These are phyloP conservation scores for Punctoribates punctum DNA, from an alignment of 2,888 invertebrate species.

Conservation along the genomic window DNA sequence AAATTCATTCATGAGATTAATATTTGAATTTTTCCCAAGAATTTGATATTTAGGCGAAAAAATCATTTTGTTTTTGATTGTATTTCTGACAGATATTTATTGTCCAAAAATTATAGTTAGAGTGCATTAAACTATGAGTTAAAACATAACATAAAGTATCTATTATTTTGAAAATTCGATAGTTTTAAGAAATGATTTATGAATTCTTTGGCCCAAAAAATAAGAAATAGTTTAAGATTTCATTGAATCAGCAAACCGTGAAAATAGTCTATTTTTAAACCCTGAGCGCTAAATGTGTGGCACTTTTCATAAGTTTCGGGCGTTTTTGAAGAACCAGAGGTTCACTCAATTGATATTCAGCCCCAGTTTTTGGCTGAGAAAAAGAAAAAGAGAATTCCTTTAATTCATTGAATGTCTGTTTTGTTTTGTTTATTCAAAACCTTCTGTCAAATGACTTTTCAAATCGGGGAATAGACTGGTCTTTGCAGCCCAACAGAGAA, in stretches of 20 bases:
- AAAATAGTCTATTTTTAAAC: slow-evolving; percentile 19
- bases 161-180: slow-evolving; percentile 27
- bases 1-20: too few relatives aligned
- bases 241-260: slow-evolving; percentile 33
- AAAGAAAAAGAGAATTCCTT: not conserved
- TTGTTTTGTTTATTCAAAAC: not conserved
- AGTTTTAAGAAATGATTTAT: slow-evolving; percentile 34
- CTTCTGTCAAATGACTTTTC: not conserved
- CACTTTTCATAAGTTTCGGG: too few relatives aligned
- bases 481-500: slow-evolving; percentile 37
- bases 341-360: not conserved
- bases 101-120: not conserved
- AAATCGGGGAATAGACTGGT: slow-evolving; percentile 33
- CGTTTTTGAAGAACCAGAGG: not conserved
- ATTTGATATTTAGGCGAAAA: not conserved
- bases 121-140: not conserved
- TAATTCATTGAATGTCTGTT: not conserved
- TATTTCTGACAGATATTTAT: slow-evolving; percentile 10
- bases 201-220: not conserved
- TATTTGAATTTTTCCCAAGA: not conserved
- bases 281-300: not conserved
- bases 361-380: not conserved
- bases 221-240: slow-evolving; percentile 13
- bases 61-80: not conserved
- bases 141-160: not conserved